Conservation (phyloP, 2,113 vertebrate genomes). For the Gambusia holbrooki region DNA sequence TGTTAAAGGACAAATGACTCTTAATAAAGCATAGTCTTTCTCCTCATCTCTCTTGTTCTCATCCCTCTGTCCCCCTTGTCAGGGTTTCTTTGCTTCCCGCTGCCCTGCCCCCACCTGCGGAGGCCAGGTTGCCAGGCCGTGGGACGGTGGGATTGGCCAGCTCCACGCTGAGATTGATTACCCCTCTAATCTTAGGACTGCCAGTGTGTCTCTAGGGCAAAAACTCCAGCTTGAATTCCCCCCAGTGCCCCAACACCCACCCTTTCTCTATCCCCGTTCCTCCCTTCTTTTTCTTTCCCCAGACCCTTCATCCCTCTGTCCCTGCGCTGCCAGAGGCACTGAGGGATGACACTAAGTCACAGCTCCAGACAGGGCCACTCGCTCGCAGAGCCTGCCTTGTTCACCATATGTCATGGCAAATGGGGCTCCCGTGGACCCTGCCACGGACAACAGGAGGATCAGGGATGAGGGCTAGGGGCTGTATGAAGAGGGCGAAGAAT, state of each 20-base stretch:
- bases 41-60: slow-evolving; percentile 44
- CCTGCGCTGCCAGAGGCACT: slow-evolving; percentile 73
- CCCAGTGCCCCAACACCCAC: slow-evolving; percentile 49
- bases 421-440: slow-evolving; percentile 69
- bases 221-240: slow-evolving; percentile 64
- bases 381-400: slow-evolving; percentile 66
- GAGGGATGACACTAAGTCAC: slow-evolving; percentile 80
- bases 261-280: slow-evolving; percentile 55
- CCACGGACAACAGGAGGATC: slow-evolving; percentile 51
- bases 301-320: slow-evolving; percentile 73
- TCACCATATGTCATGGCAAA: slow-evolving; percentile 75
- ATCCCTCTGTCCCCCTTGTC: slow-evolving; percentile 58
- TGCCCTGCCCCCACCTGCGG: slow-evolving; percentile 62
- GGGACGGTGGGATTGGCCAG: slow-evolving; percentile 66
- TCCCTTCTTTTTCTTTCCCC: slow-evolving; percentile 64
- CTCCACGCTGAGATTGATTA: slow-evolving; percentile 79
- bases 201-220: slow-evolving; percentile 77
- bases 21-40: slow-evolving; percentile 76
- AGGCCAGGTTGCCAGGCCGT: slow-evolving; percentile 68
- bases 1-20: slow-evolving; percentile 81
- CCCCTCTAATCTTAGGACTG: slow-evolving; percentile 72
- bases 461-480: slow-evolving; percentile 42
- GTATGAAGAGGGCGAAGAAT: slow-evolving; percentile 31
- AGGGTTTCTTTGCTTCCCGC: slow-evolving; percentile 52
- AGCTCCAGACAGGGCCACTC: slow-evolving; percentile 77